These are phyloP conservation scores for Leptoteleia sp. DNA, from an alignment of 1,140 invertebrate genomes.

Conservation along the genomic window DNA sequence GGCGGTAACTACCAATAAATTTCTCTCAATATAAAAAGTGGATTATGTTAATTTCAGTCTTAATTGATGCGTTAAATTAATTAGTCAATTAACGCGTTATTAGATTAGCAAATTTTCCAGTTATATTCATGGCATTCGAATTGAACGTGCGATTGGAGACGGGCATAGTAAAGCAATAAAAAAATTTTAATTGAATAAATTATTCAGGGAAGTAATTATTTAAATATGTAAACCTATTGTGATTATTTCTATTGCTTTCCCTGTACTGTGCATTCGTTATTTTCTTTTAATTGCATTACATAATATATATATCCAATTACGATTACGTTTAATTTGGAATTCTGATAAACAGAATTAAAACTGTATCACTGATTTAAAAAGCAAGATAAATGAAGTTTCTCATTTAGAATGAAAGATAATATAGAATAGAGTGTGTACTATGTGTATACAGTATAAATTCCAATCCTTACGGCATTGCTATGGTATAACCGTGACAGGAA, in stretches of 20 bases:
- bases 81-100: slow-evolving; percentile 17
- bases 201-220: neutral
- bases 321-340: slow-evolving; percentile 10
- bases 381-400: slow-evolving; percentile 41
- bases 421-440: slow-evolving; percentile 37
- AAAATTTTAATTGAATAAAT: slow-evolving; percentile 25
- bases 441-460: slow-evolving; percentile 41
- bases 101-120: slow-evolving; percentile 1
- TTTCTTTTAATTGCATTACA: too few relatives aligned
- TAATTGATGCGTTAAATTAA: slow-evolving; percentile 25
- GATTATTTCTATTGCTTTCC: slow-evolving; percentile 1
- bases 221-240: neutral
- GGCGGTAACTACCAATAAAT: too few relatives aligned
- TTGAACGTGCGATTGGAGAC: too few relatives aligned
- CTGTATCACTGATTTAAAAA: slow-evolving; percentile 19
- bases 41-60: slow-evolving; percentile 18
- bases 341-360: slow-evolving; percentile 20
- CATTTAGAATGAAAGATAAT: slow-evolving; percentile 48
- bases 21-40: too few relatives aligned
- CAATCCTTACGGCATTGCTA: slow-evolving; percentile 38
- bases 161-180: neutral
- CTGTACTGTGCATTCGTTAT: too few relatives aligned
- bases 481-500: slow-evolving; percentile 38
- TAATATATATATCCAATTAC: slow-evolving; percentile 35
- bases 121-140: too few relatives aligned